Evolutionary conservation across 2,888 invertebrate species (phyloP).

Genomic region (Amphiduros pacificus): DNA sequence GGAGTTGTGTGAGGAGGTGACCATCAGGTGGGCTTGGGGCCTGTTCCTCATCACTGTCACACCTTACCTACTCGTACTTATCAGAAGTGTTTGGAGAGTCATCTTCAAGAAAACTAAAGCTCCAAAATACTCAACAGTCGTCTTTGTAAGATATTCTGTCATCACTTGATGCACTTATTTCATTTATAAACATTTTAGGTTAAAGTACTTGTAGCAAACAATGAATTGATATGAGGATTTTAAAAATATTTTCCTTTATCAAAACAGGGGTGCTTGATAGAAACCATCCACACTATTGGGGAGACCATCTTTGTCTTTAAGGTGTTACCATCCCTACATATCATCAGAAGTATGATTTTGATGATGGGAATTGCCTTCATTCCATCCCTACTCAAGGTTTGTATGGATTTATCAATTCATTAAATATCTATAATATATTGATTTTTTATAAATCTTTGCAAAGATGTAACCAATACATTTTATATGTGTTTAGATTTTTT

Average conservation of each 20-base stretch:
- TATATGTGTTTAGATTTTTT: too few relatives aligned
- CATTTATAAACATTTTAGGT: too few relatives aligned
- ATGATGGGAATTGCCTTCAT: neutral
- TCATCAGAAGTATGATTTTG: neutral
- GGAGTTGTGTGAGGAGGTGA: neutral
- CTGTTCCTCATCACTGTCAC: neutral
- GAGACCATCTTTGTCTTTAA: neutral
- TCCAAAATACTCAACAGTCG: neutral
- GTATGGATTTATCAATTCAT: too few relatives aligned
- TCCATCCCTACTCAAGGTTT: slow-evolving; percentile 3
- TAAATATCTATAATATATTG: too few relatives aligned
- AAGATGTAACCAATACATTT: too few relatives aligned
- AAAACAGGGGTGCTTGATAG: slow-evolving; percentile 5
- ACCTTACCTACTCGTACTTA: neutral
- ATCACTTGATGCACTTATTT: too few relatives aligned
- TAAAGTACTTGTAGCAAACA: too few relatives aligned
- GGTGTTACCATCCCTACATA: slow-evolving; percentile 4
- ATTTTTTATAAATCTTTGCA: too few relatives aligned
- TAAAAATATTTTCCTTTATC: too few relatives aligned
- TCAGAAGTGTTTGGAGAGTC: neutral
- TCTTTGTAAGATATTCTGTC: neutral
- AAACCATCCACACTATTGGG: slow-evolving; percentile 8
- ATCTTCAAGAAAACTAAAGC: neutral
- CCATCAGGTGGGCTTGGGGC: neutral
- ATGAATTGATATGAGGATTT: too few relatives aligned